These are phyloP conservation scores for Onychomys torridus DNA, from an alignment of 2,797 vertebrate genomes.

Conservation along the genomic window DNA sequence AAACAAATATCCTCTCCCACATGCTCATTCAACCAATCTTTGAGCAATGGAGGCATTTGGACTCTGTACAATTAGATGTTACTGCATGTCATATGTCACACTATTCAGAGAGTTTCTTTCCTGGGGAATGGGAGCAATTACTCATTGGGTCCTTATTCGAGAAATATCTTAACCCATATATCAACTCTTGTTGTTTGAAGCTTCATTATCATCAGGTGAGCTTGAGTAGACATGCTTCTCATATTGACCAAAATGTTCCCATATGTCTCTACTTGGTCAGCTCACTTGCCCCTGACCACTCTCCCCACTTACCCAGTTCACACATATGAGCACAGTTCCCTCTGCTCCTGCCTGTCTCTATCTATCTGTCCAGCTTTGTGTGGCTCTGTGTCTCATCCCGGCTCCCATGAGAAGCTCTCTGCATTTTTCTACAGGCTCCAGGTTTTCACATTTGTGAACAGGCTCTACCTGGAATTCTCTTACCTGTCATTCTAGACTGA, in stretches of 20 bases:
- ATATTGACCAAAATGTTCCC: background rate
- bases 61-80: background rate
- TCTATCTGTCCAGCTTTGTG: accelerated
- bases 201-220: too few species aligned
- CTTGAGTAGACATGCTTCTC: background rate
- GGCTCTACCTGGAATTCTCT: background rate
- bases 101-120: background rate
- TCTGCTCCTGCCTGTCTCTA: background rate
- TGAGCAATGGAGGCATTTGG: background rate
- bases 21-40: background rate
- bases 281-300: too few species aligned
- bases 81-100: accelerated
- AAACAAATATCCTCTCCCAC: background rate
- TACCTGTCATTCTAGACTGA: background rate
- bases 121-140: background rate
- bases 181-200: background rate
- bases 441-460: background rate
- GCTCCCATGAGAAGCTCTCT: accelerated
- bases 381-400: accelerated
- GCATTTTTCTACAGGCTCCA: accelerated
- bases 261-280: background rate
- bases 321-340: background rate
- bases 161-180: background rate
- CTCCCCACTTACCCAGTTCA: background rate
- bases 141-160: background rate